Base-by-base conservation (phyloP, 2,888 invertebrate genomes). In the Clusia tigrina region DNA sequence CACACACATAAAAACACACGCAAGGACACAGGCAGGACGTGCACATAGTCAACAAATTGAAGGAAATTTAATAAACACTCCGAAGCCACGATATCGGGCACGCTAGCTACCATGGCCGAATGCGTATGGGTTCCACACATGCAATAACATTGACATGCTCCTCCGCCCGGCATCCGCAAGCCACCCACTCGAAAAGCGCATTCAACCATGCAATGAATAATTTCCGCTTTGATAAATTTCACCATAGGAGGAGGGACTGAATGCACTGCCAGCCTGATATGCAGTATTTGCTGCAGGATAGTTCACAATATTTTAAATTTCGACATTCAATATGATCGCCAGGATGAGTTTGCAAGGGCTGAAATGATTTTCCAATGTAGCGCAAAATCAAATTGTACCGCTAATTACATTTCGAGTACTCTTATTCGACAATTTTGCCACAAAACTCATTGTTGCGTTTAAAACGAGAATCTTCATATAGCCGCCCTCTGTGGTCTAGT, bases 141-240 rank as follows among this genome's bases (percentile, higher is more conserved):
- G 32, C 32, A 32, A 12, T 9, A 32, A 12, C 32, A 12, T 32
- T 32, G 32, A 6, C 32, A 32, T 32, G 32, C 6, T 12, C 32
- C 6, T 32, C 12, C 32, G 32, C 6, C 32, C 32, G 32, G 3
- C 24, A 52, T 22, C n/a, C 25, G 12, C 23, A 9, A n/a, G 9
- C 9, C 24, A 6, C 12, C 72, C 76, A 75, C 77, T 70, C 71
- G 68, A 71, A n/a, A n/a, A 71, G 70, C 64, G 71, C 73, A 78
- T 71, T 74, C 77, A 76, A 72, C 71, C 76, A 72, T 79, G 76
- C 72, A 71, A 76, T 76, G 74, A 77, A 80, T 74, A 76, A 79
- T 77, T 78, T 79, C 74, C 79, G 73, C 74, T 73, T 74, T 69
- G 76, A 75, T 76, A 75, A 68, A 72, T 75, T 78, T 72, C 67